phyloP scores from a whole-genome alignment of 1,140 invertebrate species.

The Sycophaga agraensis region DNA sequence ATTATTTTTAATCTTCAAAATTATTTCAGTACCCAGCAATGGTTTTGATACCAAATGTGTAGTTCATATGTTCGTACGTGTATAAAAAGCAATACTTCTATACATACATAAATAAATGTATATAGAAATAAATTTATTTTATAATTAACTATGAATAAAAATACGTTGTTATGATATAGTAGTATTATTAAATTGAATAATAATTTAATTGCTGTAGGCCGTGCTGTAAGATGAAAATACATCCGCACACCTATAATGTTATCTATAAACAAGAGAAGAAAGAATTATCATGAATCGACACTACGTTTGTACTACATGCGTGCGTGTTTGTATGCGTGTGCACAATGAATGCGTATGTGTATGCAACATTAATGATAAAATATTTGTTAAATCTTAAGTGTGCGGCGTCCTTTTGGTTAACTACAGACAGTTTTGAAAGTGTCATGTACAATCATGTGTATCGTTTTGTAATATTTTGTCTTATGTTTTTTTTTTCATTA shows the following conservation, averaged over 20 bases:
- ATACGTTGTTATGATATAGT: no score
- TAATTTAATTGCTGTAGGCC: no score
- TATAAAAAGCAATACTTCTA: constrained; percentile 30
- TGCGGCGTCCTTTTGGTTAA: neutral
- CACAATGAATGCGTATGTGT: neutral
- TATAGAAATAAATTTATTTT: constrained; percentile 25
- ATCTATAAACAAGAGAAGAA: constrained; percentile 21
- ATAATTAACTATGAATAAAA: constrained; percentile 2
- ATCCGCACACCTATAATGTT: constrained; percentile 26
- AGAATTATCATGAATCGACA: neutral
- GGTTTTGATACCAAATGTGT: constrained; percentile 51
- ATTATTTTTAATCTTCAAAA: neutral
- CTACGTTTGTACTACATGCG: constrained; percentile 31
- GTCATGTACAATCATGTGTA: neutral
- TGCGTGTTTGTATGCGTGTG: constrained; percentile 25
- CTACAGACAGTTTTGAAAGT: constrained; percentile 3
- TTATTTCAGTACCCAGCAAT: constrained; percentile 38
- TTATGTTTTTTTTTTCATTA: neutral
- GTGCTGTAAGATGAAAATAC: constrained; percentile 33
- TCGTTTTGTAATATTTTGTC: no score
- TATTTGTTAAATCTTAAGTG: neutral
- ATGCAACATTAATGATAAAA: neutral
- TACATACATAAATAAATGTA: constrained; percentile 39
- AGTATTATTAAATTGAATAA: no score
- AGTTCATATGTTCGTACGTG: constrained; percentile 40